A percentile compares a stretch with the other conserved stretches of the same genome.
Evolutionary conservation across 2,888 invertebrate species (phyloP).

Genomic region (Noctua pronuba): DNA sequence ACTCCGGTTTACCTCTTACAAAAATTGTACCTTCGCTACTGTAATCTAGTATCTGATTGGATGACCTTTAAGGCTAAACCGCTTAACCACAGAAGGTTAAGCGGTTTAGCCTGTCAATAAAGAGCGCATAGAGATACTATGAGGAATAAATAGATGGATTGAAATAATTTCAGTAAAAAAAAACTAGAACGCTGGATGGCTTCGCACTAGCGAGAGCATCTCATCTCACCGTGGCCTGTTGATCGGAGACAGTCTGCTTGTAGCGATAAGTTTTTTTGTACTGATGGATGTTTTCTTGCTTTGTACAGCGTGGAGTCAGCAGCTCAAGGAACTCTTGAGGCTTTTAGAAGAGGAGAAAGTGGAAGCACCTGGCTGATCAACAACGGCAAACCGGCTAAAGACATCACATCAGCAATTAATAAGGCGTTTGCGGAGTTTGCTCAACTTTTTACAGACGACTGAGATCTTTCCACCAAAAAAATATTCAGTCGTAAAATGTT

Average conservation of each 20-base stretch:
- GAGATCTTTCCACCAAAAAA: not conserved
- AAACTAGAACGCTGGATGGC: not conserved
- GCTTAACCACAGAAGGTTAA: too few species aligned
- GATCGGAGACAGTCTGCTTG: not conserved
- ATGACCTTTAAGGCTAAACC: too few species aligned
- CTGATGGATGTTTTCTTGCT: not conserved
- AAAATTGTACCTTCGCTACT: too few species aligned
- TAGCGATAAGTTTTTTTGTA: not conserved
- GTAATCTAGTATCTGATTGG: too few species aligned
- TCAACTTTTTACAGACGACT: conserved; percentile 20
- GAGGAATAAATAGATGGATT: not conserved
- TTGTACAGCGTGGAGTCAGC: conserved; percentile 64
- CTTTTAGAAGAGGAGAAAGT: conserved; percentile 64
- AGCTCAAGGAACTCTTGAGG: conserved; percentile 65
- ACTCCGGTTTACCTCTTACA: too few species aligned
- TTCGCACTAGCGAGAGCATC: too few species aligned
- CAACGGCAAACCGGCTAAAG: conserved; percentile 63
- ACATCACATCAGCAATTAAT: conserved; percentile 63
- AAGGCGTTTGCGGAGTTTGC: conserved; percentile 51
- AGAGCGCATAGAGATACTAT: not conserved
- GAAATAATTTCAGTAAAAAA: too few species aligned
- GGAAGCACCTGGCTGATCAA: conserved; percentile 69
- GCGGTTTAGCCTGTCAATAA: not conserved
- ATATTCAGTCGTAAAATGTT: not conserved
- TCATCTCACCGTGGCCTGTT: not conserved